These are phyloP conservation scores for Acyrthosiphon pisum DNA, from an alignment of 1,140 invertebrate species.

Conservation along the genomic window DNA sequence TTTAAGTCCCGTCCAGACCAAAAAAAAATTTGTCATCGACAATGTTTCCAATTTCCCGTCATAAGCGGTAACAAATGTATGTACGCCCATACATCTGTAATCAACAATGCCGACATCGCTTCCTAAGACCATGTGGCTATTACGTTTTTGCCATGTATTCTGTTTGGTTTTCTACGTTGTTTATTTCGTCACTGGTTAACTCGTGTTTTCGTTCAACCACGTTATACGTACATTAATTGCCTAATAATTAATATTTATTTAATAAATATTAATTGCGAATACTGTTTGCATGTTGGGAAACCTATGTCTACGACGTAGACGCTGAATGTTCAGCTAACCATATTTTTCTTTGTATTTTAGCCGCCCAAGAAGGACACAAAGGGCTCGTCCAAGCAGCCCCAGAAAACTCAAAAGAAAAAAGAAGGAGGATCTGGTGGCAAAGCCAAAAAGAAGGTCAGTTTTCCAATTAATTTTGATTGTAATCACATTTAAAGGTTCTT, in stretches of 20 bases:
- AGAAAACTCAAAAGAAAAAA: conserved; percentile 95
- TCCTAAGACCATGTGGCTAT: conserved; percentile 18
- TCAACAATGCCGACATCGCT: too few species aligned
- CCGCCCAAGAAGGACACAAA: conserved; percentile 96
- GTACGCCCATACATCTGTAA: too few species aligned
- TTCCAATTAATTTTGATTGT: not conserved
- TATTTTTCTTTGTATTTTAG: conserved; percentile 65
- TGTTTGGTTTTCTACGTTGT: not conserved
- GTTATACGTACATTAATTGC: not conserved
- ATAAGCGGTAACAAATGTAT: too few species aligned
- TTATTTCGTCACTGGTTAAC: not conserved
- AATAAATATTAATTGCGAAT: too few species aligned
- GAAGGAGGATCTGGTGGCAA: conserved; percentile 96
- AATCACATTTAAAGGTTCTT: not conserved
- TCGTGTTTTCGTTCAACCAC: too few species aligned
- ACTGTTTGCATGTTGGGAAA: not conserved
- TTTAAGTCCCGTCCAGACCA: too few species aligned
- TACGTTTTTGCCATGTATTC: not conserved
- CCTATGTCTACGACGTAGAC: not conserved
- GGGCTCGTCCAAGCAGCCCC: conserved; percentile 87
- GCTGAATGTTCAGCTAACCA: not conserved
- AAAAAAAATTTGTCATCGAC: too few species aligned
- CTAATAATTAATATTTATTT: too few species aligned
- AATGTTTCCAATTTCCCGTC: too few species aligned
- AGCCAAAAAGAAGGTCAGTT: conserved; percentile 93